These are phyloP conservation scores for Arctia plantaginis DNA, from an alignment of 2,888 invertebrate species.

Conservation along the genomic window DNA sequence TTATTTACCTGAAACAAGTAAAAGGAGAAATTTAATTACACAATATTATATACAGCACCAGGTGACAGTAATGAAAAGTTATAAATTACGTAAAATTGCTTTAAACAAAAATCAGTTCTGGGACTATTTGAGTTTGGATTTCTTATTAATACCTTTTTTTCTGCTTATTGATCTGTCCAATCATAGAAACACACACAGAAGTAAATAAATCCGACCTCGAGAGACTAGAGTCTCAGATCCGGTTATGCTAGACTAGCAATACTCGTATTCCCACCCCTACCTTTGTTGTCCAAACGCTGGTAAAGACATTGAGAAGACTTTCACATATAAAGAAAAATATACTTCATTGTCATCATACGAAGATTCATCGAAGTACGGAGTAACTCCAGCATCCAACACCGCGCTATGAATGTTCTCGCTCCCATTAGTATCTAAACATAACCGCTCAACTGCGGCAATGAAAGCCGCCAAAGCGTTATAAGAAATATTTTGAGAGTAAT, in stretches of 20 bases:
- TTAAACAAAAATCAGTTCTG: background rate
- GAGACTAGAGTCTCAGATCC: too few species aligned
- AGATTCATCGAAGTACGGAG: background rate
- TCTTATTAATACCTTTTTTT: too few species aligned
- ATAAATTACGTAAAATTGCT: background rate
- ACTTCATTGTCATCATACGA: too few species aligned
- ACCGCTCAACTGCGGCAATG: background rate
- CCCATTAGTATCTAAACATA: background rate
- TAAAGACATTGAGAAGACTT: too few species aligned
- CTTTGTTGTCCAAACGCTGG: too few species aligned
- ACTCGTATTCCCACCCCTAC: too few species aligned
- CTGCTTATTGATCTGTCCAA: too few species aligned
- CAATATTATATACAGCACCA: background rate
- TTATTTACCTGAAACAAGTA: conserved; percentile 45
- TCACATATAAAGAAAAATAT: too few species aligned
- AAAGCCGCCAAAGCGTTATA: background rate
- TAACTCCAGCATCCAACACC: background rate
- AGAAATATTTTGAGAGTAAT: background rate
- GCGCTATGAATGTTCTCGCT: background rate
- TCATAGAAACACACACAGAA: too few species aligned
- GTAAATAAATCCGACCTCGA: too few species aligned
- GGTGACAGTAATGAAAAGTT: conserved; percentile 1
- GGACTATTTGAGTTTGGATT: too few species aligned
- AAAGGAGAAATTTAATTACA: conserved; percentile 29
- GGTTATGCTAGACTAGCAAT: too few species aligned